A percentile compares a stretch with the other conserved stretches of the same genome.
Conservation (phyloP, 1,140 invertebrate species). For the Panagrolaimus sp. region DNA sequence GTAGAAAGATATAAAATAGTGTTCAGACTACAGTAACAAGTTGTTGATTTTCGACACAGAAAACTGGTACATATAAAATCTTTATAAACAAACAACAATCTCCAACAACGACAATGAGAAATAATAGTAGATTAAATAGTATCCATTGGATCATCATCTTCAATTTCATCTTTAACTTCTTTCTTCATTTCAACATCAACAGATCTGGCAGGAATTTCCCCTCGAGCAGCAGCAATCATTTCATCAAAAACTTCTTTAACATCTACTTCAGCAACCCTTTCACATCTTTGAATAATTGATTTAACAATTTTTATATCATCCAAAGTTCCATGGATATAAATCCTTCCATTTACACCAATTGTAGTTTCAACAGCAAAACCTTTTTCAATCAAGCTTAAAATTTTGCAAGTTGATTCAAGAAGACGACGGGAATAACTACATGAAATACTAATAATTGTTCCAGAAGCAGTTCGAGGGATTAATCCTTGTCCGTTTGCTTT, state of each 20-base stretch:
- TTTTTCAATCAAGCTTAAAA: background rate
- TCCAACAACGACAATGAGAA: background rate
- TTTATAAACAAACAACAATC: background rate
- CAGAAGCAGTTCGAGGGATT: background rate
- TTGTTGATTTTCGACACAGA: too few species aligned
- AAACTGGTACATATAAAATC: background rate
- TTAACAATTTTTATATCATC: background rate
- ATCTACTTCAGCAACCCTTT: background rate
- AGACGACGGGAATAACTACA: slow-evolving; percentile 3
- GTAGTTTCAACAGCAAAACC: background rate
- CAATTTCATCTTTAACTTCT: background rate
- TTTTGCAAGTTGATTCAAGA: background rate
- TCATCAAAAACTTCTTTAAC: background rate
- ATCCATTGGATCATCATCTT: slow-evolving; percentile 12
- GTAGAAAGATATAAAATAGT: too few species aligned
- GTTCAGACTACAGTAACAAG: too few species aligned
- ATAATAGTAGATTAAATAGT: background rate
- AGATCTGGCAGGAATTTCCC: background rate
- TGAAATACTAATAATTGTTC: background rate
- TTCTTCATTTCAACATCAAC: background rate
- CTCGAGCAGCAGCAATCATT: background rate
- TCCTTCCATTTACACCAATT: slow-evolving; percentile 2
- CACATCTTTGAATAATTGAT: background rate
- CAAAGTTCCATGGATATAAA: background rate
- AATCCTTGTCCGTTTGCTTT: background rate